Base-by-base conservation (phyloP, 2,888 invertebrate species). In the Thereva unica region DNA sequence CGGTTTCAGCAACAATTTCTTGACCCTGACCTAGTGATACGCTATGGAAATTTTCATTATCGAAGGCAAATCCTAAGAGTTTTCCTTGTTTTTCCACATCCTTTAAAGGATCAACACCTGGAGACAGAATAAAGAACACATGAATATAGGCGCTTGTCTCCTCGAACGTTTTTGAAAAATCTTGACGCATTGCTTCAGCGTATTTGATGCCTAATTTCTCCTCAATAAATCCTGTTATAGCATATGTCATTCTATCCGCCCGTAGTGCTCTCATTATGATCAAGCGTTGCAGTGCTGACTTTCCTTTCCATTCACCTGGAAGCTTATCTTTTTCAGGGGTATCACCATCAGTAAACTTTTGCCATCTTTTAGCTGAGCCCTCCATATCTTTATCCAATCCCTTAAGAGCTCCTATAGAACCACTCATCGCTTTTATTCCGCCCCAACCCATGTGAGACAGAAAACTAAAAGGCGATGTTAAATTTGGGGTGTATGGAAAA, bases 221-320 rank as follows among this genome's bases (percentile, higher is more conserved):
- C 78, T 94, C 93, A 67, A 97, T 91, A 76, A 95, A 97, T 41
- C 86, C 85, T 66, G 90, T 71, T 67, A 77, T 72, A 0, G 95
- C 96, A 75, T 97, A 95, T 0, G 94, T 93, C 95, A 97, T 96
- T 72, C 97, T 85, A 81, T 97, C 97, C 0, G 95, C 91, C 53
- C 97, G 83, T 61, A 97, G 83, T 23, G 94, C 93, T 67, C 97
- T 84, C 90, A 97, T 91, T 78, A 97, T 96, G 75, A 96, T 96
- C 4, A 97, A 83, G 70, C 90, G 86, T 77, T 97, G 95, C 53
- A 97, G 80, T 0, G 92, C 83, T 0, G 88, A 84, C 78, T 95
- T 96, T 75, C 90, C 91, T 78, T 96, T 97, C 97, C 97, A 97
- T 76, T 97, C 97, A 69, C 93, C 93, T 0, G 97, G 97, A 72